Conservation (phyloP, 2,797 vertebrate genomes). For the Lagocephalus sceleratus region DNA sequence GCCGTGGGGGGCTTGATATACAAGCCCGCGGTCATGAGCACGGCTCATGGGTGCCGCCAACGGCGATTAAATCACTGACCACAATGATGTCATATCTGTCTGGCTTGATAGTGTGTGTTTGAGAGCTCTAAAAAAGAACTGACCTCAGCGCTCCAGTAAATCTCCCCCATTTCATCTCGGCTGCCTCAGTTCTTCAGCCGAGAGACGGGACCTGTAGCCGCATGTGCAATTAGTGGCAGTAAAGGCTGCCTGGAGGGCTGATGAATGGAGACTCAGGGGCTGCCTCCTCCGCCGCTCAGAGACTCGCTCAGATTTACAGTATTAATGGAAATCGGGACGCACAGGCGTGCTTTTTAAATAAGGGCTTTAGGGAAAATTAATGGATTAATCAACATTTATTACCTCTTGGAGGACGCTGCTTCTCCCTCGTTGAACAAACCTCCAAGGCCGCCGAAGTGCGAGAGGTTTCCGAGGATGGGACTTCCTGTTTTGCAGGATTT, state of each 20-base stretch:
- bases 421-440: too few relatives aligned
- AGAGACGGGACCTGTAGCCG: conserved; percentile 50
- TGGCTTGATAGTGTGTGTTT: conserved; percentile 33
- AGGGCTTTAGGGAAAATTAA: conserved; percentile 25
- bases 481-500: too few relatives aligned
- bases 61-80: conserved; percentile 51
- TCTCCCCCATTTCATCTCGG: conserved; percentile 36
- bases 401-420: neutral
- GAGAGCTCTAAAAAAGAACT: conserved; percentile 26
- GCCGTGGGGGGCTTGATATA: conserved; percentile 52
- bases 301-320: conserved; percentile 20
- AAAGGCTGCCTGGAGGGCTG: conserved; percentile 21
- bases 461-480: too few relatives aligned
- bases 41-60: conserved; percentile 37
- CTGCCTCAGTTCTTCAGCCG: conserved; percentile 32
- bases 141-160: conserved; percentile 55
- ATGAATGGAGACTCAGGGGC: conserved; percentile 46
- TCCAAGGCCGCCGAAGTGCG: too few relatives aligned
- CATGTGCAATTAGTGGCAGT: conserved; percentile 42
- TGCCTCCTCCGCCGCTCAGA: conserved; percentile 14
- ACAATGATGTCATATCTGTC: conserved; percentile 67
- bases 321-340: conserved; percentile 38
- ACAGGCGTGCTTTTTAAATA: conserved; percentile 14
- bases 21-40: conserved; percentile 41
- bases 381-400: conserved; percentile 26